Conservation (phyloP, 2,113 vertebrate genomes). For the Calcarius ornatus region DNA sequence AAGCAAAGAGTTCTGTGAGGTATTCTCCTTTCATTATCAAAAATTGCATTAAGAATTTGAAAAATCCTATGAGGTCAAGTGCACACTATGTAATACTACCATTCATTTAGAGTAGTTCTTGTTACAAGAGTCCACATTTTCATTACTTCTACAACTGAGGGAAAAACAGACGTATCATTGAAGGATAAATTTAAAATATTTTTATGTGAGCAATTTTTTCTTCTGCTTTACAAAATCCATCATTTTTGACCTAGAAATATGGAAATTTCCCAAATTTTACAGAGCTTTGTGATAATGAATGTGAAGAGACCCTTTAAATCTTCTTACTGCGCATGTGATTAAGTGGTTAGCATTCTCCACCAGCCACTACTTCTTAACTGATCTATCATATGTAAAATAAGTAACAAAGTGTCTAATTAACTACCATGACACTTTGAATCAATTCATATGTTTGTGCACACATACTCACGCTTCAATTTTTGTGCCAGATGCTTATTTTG, state of each 20-base stretch:
- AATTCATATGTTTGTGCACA: not conserved
- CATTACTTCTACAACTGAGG: not conserved
- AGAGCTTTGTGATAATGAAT: not conserved
- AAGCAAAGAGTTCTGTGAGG: not conserved
- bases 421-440: not conserved
- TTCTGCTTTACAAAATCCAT: not conserved
- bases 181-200: not conserved
- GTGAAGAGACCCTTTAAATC: not conserved
- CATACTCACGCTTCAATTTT: not conserved
- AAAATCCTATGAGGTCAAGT: not conserved
- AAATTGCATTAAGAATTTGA: not conserved
- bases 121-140: not conserved
- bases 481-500: not conserved
- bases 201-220: not conserved
- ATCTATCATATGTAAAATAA: not conserved
- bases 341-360: not conserved
- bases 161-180: not conserved
- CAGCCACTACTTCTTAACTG: not conserved
- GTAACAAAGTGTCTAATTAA: not conserved
- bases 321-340: not conserved
- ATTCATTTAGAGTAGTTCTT: not conserved
- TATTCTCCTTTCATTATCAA: not conserved
- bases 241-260: not conserved
- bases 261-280: not conserved
- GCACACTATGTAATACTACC: not conserved